Conservation (phyloP, 2,113 vertebrate genomes). For the Ceratotherium simum region DNA sequence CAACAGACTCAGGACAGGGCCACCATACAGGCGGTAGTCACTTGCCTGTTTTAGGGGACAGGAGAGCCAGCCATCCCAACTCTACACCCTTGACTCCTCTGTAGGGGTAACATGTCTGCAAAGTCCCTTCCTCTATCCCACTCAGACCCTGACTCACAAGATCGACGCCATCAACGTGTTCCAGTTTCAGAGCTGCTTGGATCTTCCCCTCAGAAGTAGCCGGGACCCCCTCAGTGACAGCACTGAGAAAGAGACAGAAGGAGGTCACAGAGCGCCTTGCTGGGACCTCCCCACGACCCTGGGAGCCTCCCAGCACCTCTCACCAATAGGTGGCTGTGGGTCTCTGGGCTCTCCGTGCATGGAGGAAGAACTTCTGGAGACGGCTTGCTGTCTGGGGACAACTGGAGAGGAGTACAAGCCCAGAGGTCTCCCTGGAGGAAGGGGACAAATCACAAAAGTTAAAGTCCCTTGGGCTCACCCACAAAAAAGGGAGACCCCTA, state of each 20-base stretch:
- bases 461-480: neutral
- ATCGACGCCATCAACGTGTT: slow-evolving; percentile 58
- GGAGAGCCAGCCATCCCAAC: neutral
- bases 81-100: neutral
- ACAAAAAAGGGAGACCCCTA: neutral
- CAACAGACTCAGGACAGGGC: neutral
- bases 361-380: slow-evolving; percentile 84
- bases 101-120: neutral
- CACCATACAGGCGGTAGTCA: neutral
- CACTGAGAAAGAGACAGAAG: slow-evolving; percentile 68
- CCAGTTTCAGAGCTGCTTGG: slow-evolving; percentile 74
- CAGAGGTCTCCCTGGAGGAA: slow-evolving; percentile 85
- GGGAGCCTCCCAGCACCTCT: slow-evolving; percentile 28
- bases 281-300: neutral
- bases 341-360: slow-evolving; percentile 61
- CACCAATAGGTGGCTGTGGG: slow-evolving; percentile 84
- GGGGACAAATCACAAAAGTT: neutral
- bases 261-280: neutral
- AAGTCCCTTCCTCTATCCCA: neutral
- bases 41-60: neutral
- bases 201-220: slow-evolving; percentile 80
- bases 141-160: slow-evolving; percentile 77
- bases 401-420: slow-evolving; percentile 88
- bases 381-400: slow-evolving; percentile 79
- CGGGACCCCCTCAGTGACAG: slow-evolving; percentile 82